A percentile compares a stretch with the other conserved stretches of the same genome.
Conservation (phyloP, 2,113 vertebrate species). For the Spea multiplicata region DNA sequence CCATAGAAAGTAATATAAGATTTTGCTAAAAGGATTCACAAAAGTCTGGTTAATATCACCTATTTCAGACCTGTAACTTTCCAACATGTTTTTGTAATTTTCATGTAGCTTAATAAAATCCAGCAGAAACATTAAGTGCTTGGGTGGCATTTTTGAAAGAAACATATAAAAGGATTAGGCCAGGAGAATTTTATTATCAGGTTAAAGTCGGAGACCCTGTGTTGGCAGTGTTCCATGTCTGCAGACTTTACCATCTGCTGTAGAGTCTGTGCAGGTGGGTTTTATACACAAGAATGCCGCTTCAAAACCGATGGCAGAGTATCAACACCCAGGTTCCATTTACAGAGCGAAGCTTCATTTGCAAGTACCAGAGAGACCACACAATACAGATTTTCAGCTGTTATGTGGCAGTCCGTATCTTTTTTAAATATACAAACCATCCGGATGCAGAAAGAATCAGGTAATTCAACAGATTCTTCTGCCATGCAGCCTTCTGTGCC, state of each 20-base stretch:
- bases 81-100: constrained; percentile 26
- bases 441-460: neutral
- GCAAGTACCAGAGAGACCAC: constrained; percentile 12
- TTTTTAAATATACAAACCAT: neutral
- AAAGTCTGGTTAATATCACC: constrained; percentile 18
- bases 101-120: constrained; percentile 25
- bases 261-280: constrained; percentile 33
- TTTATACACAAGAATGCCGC: constrained; percentile 31
- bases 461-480: no score
- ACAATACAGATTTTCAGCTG: constrained; percentile 20
- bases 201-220: constrained; percentile 30
- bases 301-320: constrained; percentile 11
- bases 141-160: constrained; percentile 42
- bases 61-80: neutral
- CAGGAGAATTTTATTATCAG: constrained; percentile 40
- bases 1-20: constrained; percentile 9
- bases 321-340: constrained; percentile 3
- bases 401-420: constrained; percentile 6
- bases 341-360: constrained; percentile 12
- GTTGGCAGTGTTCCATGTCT: constrained; percentile 34
- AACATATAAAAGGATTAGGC: constrained; percentile 13
- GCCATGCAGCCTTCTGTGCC: no score
- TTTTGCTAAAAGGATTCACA: constrained; percentile 31
- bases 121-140: constrained; percentile 22
- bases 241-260: constrained; percentile 38